Evolutionary conservation across 2,797 vertebrate genomes (phyloP).

Genomic region (Scolopax rusticola): DNA sequence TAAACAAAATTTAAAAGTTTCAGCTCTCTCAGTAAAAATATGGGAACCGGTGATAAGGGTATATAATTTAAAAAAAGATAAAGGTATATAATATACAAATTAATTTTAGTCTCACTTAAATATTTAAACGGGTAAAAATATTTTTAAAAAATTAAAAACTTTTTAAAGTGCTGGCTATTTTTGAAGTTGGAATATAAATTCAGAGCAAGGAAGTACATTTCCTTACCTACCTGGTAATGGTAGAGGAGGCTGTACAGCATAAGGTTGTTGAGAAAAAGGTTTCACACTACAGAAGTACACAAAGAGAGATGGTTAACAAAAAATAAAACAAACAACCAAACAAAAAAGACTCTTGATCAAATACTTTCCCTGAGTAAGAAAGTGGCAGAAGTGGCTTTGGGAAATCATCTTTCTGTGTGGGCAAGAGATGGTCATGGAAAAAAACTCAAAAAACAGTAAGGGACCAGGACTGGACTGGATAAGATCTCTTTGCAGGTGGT

Average conservation of each 20-base stretch:
- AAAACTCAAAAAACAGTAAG: neutral
- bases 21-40: neutral
- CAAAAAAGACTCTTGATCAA: neutral
- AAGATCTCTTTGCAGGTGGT: neutral
- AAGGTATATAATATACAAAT: neutral
- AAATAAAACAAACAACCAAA: neutral
- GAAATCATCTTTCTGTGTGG: neutral
- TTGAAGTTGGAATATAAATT: neutral
- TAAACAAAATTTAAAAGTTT: neutral
- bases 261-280: slow-evolving; percentile 94
- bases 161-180: neutral
- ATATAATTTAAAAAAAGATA: neutral
- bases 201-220: neutral
- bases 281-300: slow-evolving; percentile 88
- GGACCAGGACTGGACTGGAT: neutral
- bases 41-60: neutral
- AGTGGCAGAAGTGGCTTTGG: neutral
- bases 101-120: neutral
- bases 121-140: neutral
- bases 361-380: neutral
- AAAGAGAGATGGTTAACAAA: neutral
- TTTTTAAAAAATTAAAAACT: neutral
- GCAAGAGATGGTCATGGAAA: neutral
- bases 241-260: slow-evolving; percentile 89
- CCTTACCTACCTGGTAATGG: slow-evolving; percentile 89